phyloP scores from a whole-genome alignment of 2,888 invertebrate species.

The Scelioninae gen. 1 region DNA sequence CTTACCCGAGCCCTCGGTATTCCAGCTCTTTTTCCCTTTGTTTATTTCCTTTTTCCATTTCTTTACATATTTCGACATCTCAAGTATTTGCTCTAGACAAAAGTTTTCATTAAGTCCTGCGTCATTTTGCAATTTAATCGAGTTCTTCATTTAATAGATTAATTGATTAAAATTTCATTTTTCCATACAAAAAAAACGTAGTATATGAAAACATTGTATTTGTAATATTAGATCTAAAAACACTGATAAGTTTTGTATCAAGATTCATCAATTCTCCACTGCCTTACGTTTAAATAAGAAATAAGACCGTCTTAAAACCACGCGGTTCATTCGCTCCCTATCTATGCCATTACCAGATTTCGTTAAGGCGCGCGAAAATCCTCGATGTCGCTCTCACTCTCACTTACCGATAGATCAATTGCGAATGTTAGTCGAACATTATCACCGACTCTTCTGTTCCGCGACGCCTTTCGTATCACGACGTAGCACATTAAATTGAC shows the following conservation, averaged over 20 bases:
- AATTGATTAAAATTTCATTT: no score
- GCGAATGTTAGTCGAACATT: constrained; percentile 78
- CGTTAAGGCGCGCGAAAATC: constrained; percentile 77
- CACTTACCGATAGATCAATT: constrained; percentile 80
- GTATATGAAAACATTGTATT: no score
- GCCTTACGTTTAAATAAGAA: constrained; percentile 56
- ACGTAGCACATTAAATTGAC: constrained; percentile 81
- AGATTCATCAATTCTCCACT: constrained; percentile 4
- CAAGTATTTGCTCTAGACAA: constrained; percentile 27
- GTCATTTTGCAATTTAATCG: no score
- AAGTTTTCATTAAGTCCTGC: constrained; percentile 22
- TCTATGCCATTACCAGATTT: constrained; percentile 81
- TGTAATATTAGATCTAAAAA: no score
- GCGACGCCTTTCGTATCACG: constrained; percentile 73
- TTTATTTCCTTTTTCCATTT: constrained; percentile 63
- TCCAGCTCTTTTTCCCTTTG: constrained; percentile 40
- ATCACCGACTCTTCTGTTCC: constrained; percentile 73
- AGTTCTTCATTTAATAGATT: no score
- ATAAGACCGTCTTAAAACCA: constrained; percentile 63
- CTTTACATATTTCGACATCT: constrained; percentile 56
- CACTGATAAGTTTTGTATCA: no score
- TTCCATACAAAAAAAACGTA: no score
- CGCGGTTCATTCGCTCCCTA: constrained; percentile 76
- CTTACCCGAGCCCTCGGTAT: constrained; percentile 62
- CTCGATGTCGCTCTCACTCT: constrained; percentile 62